These are phyloP conservation scores for Agrotis exclamationis DNA, from an alignment of 2,888 invertebrate genomes.

Conservation along the genomic window DNA sequence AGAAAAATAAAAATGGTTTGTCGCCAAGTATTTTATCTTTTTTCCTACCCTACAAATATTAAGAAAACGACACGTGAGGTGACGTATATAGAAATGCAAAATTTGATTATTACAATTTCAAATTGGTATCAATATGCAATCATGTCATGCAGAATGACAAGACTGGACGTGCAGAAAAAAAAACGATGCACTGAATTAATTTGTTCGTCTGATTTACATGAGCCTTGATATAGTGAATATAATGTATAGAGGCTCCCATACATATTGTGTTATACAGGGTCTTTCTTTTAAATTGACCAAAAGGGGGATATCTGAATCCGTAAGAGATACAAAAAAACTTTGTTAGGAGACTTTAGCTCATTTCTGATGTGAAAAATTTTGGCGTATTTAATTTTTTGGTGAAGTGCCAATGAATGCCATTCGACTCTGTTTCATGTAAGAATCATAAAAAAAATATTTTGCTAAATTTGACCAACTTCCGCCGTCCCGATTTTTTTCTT, in stretches of 20 bases:
- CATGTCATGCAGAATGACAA: slow-evolving; percentile 8
- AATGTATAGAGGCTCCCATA: too few species aligned
- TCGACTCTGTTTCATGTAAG: too few species aligned
- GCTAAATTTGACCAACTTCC: too few species aligned
- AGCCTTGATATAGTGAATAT: slow-evolving; percentile 4
- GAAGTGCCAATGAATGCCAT: too few species aligned
- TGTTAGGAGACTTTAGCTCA: too few species aligned
- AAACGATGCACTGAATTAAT: slow-evolving; percentile 34
- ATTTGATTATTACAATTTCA: slow-evolving; percentile 42
- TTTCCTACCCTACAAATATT: background rate
- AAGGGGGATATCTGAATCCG: too few species aligned
- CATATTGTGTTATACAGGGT: background rate
- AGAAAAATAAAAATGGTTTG: background rate
- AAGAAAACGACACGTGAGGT: slow-evolving; percentile 1
- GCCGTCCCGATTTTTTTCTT: too few species aligned
- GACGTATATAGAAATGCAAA: slow-evolving; percentile 29
- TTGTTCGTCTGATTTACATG: slow-evolving; percentile 7
- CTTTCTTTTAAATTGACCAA: too few species aligned
- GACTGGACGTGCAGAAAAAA: slow-evolving; percentile 19
- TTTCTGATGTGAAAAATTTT: too few species aligned
- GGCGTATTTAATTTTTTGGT: too few species aligned
- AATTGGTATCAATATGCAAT: slow-evolving; percentile 30
- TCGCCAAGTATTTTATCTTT: background rate
- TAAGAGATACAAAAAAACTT: too few species aligned
- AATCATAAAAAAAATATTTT: too few species aligned